Evolutionary conservation across 2,888 invertebrate genomes (phyloP), one percentile per base, ranked within the genome.

Genomic region (Hirtodrosophila cameraria): DNA sequence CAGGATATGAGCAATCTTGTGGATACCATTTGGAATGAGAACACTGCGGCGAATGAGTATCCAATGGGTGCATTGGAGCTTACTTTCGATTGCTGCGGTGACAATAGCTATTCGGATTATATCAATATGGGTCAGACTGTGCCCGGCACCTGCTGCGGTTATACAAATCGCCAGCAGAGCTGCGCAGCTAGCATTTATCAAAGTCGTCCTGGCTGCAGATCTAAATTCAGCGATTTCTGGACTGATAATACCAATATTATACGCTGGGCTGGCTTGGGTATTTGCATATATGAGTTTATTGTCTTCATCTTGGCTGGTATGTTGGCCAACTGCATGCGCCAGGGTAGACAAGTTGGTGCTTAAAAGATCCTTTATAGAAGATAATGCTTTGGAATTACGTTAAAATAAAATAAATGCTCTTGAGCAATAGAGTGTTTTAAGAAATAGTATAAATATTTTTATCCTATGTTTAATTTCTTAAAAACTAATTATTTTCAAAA

Each of bases 291-390:
- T 82, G 95, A 95, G 94, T 91, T 95, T 62, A 90, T 95, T 75
- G 95, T 94, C 59, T 95, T 96, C 57, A 92, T 96, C 80, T 95
- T 97, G 90, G 95, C 96, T 46, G 94, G 96, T 89, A 96, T 95
- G 88, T 92, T 97, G 88, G 95, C 95, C 66, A 94, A 95, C 89
- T 95, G 95, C 86, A 96, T 97, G 91, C 93, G 79, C 2, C 53
- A 28, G 6, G 58, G 60, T 0, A 36, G 72, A 46, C 31, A 54
- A 48, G 60, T 31, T 2, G 42, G 49, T 9, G 48, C 16, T 5
- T 70, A 50, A 13, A 28, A 8, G 11, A 1, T 31, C 12, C 1
- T 12, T 20, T 12, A 7, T 9, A 7, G 2, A 4, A 18, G 7
- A 18, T 2, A 12, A 9, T 18, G 9, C 16, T 1, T 11, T 9